Conservation (phyloP, 53 echinoderm and acorn worm genomes). For the Paracentrotus lividus region DNA sequence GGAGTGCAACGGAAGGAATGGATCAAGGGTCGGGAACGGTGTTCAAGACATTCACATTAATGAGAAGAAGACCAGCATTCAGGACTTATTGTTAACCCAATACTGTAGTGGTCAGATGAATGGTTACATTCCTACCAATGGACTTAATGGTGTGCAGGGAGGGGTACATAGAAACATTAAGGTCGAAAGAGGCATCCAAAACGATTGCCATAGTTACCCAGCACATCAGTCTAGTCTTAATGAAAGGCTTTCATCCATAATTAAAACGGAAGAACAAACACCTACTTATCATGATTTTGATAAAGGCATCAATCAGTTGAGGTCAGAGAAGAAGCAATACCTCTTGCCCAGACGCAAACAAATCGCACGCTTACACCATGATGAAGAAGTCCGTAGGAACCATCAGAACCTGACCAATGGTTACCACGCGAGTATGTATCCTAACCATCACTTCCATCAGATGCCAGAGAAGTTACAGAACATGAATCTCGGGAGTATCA, state of each 20-base stretch:
- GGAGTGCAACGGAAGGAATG: constrained; percentile 57
- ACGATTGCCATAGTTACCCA: constrained; percentile 33
- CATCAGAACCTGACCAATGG: constrained; percentile 23
- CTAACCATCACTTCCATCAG: constrained; percentile 18
- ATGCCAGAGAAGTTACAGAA: constrained; percentile 53
- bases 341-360: constrained; percentile 63
- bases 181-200: constrained; percentile 44
- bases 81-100: constrained; percentile 55
- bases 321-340: constrained; percentile 59
- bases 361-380: constrained; percentile 58
- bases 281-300: constrained; percentile 38
- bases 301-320: background rate
- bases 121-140: constrained; percentile 25
- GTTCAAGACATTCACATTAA: constrained; percentile 25
- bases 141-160: constrained; percentile 27
- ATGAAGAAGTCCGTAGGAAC: constrained; percentile 54
- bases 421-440: background rate
- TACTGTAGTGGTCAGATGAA: constrained; percentile 57
- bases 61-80: constrained; percentile 64
- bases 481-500: constrained; percentile 3
- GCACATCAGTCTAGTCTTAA: background rate
- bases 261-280: constrained; percentile 1
- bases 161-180: constrained; percentile 32
- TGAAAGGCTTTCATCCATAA: constrained; percentile 13
- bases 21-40: background rate